Base-by-base conservation (phyloP, 2,113 vertebrate genomes). In the Oreochromis niloticus region DNA sequence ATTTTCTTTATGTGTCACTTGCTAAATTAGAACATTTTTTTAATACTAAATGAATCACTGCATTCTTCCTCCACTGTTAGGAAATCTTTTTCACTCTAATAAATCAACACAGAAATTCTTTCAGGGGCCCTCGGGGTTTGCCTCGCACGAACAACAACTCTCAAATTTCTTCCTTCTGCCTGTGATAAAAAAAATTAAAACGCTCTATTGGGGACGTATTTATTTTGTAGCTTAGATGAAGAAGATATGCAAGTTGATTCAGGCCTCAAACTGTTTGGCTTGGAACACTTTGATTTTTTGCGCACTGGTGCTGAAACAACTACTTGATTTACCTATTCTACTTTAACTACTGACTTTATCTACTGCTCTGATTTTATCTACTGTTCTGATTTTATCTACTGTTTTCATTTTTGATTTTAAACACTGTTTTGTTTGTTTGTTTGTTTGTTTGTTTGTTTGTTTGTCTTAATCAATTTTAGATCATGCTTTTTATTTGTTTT, bases 71-170 rank as follows among this genome's bases (percentile, higher is more conserved):
- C 34, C 78, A 68, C 57, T 55, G 41, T 68, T 54, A 75, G 41
- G 54, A 3, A 56, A 50, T 68, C 75, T 56, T 88, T 85, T 56
- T 87, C 66, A 75, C 32, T 11, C 81, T 73, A 81, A 82, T 91
- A 89, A 90, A 93, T 93, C 87, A 54, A 84, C 84, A 78, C 68
- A 85, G 16, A 85, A 66, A 78, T 78, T 50, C 27, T 32, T 78
- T 48, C 16, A 19, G 56, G 78, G 92, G 84, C 92, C 89, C 85
- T 80, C 41, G 14, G 86, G 91, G 80, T 86, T 92, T 46, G 12
- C 85, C 87, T 88, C 27, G 32, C 80, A 75, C 81, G 83, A 83
- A 68, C 52, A 83, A 56, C 34, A 22, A 73, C 75, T 30, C 82
- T 87, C 66, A 54, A 3, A 83, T 34, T 43, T 75, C 73, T 17